Evolutionary conservation across 2,113 vertebrate species (phyloP).

Genomic region (Gymnobelideus leadbeateri): DNA sequence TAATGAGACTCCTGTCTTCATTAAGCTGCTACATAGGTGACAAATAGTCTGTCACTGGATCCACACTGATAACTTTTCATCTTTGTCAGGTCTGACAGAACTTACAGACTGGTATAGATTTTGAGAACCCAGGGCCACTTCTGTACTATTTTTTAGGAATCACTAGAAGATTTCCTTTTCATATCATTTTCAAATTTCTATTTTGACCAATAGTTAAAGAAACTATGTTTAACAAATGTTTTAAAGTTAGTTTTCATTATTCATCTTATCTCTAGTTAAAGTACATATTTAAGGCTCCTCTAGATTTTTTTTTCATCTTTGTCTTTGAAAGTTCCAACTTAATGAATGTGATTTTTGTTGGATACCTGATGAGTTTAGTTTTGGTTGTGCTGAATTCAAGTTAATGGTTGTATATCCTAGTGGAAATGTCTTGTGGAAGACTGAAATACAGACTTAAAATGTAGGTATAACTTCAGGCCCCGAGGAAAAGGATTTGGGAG

Average conservation of each 20-base stretch:
- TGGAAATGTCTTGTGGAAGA: slow-evolving; percentile 17
- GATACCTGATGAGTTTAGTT: not conserved
- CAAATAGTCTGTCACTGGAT: not conserved
- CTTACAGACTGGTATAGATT: not conserved
- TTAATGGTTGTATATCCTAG: not conserved
- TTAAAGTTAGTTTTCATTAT: not conserved
- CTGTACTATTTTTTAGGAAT: not conserved
- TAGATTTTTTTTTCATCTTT: not conserved
- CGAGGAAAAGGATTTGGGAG: slow-evolving; percentile 5
- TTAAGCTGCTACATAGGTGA: not conserved
- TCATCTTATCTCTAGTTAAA: not conserved
- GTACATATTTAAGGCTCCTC: not conserved
- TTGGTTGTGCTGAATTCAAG: not conserved
- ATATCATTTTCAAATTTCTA: not conserved
- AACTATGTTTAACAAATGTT: not conserved
- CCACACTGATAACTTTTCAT: not conserved
- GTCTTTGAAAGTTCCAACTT: not conserved
- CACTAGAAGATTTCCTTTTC: not conserved
- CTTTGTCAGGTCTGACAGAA: not conserved
- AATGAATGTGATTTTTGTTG: not conserved
- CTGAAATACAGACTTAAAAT: not conserved
- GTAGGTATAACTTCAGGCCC: slow-evolving; percentile 22
- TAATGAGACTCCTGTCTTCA: not conserved
- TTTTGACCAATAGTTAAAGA: not conserved
- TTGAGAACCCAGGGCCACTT: not conserved